Evolutionary conservation across 92 coral and sea anemone species (phyloP), one percentile per base, ranked within the genome.

Genomic region (Micromussa lordhowensis): DNA sequence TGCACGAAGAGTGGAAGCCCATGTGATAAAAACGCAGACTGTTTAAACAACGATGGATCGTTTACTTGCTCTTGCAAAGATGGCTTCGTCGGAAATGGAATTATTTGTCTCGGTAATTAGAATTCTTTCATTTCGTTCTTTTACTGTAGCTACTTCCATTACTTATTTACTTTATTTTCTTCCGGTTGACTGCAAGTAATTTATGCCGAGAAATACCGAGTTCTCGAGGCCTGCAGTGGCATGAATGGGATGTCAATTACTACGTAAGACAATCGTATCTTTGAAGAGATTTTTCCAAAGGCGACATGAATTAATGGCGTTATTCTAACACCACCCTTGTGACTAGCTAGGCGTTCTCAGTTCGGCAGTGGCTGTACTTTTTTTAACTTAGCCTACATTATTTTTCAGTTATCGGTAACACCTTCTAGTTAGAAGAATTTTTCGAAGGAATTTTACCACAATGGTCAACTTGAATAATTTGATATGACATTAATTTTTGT

Each of bases 41-140:
- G 98, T 61, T 58, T 48, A 19, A 93, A 95, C 85, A 91, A 89
- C 21, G 26, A 75, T 24, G 98, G 98, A 15, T 95, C 98, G 2
- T 93, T 89, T 80, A 88, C 53, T 28, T 95, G 98, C 51, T 38
- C 73, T 55, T 95, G 98, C 84, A 80, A 29, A 34, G 78, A 53
- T 15, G 98, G 98, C 7, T 93, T 86, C 68, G 64, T 79, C 57
- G 95, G 95, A 17, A 88, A 93, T 44, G 98, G 98, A 21, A 28
- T 40, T 76, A 79, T 81, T 72, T 95, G 98, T 29, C 19, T 38
- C 75, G 30, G 92, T 88, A 29, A 84, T 35, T 70, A 80, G 77
- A 9, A 59, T 24, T 5, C 18, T 22, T 4, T 61, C 1, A 6
- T 24, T 0, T 24, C 0, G 29, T 61, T 61, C 10, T 24, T 61